Base-by-base conservation (phyloP, 2,888 invertebrate species). In the Cremastinae sp. region DNA sequence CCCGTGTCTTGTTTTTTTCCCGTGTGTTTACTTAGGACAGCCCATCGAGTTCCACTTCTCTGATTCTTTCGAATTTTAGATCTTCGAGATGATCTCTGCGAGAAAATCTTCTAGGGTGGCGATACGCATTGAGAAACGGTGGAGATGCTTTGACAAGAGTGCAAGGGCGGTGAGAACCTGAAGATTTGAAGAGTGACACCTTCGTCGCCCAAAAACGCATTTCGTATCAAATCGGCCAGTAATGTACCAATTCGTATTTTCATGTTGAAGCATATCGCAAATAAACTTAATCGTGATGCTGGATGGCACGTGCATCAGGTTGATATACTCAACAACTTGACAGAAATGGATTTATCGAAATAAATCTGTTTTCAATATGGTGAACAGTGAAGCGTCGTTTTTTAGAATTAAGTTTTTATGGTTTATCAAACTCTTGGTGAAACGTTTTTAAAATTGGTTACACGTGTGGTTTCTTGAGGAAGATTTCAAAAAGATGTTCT, bases 1-100 rank as follows among this genome's bases (percentile, higher is more conserved):
- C 88, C 64, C 79, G 70, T 16, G 14, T n/a, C 18, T 10, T 53
- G 5, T 12, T 18, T 51, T 37, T 62, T 55, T 47, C 49, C 20
- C 45, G 82, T 84, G 83, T 87, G 87, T 89, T 89, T 88, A 84
- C 83, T 89, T 88, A 89, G 88, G 88, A 88, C 87, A 83, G 85
- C 83, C 84, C 84, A 79, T 74, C 80, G 78, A 77, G 39, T 22
- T 9, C 70, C 72, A 80, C 79, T 73, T 81, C 59, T 64, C 65
- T 20, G 12, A n/a, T 39, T 68, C 37, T 39, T 10, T 28, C 37
- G 51, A 16, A 69, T 64, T 74, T 80, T 79, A 83, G 83, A 85
- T 86, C 82, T 84, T 62, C 73, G 55, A 75, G 61, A 58, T 20
- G 35, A 75, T 70, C 72, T 73, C 20, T 39, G 5, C 16, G 49